Evolutionary conservation across 2,797 vertebrate species (phyloP), one percentile per base, ranked within the genome.

Genomic region (Onychomys arenicola): DNA sequence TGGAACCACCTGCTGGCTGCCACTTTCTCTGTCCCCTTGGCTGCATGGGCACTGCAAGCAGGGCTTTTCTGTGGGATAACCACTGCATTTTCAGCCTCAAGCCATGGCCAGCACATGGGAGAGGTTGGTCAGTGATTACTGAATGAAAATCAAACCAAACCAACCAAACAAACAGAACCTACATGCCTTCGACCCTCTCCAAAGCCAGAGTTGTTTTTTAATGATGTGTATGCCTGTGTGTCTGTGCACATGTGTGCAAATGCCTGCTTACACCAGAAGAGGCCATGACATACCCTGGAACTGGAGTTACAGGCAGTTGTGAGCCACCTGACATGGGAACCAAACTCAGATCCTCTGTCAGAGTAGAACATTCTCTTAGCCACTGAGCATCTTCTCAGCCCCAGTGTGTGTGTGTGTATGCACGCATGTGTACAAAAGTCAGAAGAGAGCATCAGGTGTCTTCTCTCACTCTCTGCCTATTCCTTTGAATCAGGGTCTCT

Each of bases 41-140:
- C 37, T 5, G 37, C 11, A 1, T 14, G 49, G n/a, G 11, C 40
- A 2, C 2, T 0, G 71, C n/a, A 12, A 12, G 77, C 21, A 14
- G 61, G 27, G 27, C n/a, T 43, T 46, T 25, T 37, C 78, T 63
- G 3, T 12, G 34, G 2, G 0, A 1, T 37, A 34, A 34, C 77
- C 65, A 4, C 49, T 2, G 12, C 5, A 25, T 73, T 49, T 43
- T 71, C 0, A 43, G 67, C 37, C 27, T 52, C 19, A 19, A 46
- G 5, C 37, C 21, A 0, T 0, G 46, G 77, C 61, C 13, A 1
- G 32, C 71, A 81, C 7, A 3, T 3, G 6, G 12, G n/a, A 40
- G 19, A 5, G 3, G 12, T 11, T 17, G 2, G n/a, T 5, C 23
- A 25, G n/a, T 2, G 11, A 29, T 25, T 6, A 5, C 1, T 27